Evolutionary conservation across 2,113 vertebrate genomes (phyloP).

Genomic region (Campylomormyrus tamandua): DNA sequence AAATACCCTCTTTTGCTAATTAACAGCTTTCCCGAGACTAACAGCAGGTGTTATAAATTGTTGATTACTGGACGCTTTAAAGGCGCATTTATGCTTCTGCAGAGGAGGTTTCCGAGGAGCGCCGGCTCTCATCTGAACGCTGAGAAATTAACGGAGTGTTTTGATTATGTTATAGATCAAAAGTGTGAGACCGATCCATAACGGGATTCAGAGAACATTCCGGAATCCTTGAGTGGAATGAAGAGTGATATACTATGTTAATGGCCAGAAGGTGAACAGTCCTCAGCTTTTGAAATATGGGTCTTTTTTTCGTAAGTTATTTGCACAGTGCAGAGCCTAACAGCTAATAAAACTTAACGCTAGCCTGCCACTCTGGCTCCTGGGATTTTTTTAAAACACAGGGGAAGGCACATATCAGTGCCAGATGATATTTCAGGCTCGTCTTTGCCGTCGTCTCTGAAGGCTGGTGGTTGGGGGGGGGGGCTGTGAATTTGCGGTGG

Average conservation of each 20-base stretch:
- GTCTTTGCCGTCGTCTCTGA: neutral
- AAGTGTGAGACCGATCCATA: neutral
- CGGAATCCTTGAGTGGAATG: neutral
- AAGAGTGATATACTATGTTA: neutral
- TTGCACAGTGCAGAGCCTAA: neutral
- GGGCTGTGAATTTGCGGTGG: neutral
- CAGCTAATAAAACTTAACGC: neutral
- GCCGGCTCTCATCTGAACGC: neutral
- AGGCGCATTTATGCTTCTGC: neutral
- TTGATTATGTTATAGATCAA: neutral
- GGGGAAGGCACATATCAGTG: neutral
- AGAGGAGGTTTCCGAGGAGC: neutral
- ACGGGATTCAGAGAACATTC: neutral
- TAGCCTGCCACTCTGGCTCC: neutral
- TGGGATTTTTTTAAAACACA: neutral
- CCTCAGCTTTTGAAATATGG: neutral
- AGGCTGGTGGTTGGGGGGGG: neutral
- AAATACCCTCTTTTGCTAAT: neutral
- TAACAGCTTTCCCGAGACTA: neutral
- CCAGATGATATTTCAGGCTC: neutral
- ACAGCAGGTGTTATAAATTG: slow-evolving; percentile 8
- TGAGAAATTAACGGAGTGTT: neutral
- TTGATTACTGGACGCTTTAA: slow-evolving; percentile 2
- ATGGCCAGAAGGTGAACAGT: neutral
- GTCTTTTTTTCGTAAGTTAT: neutral